Conservation (phyloP, 1,140 invertebrate species). For the Pinna nobilis region DNA sequence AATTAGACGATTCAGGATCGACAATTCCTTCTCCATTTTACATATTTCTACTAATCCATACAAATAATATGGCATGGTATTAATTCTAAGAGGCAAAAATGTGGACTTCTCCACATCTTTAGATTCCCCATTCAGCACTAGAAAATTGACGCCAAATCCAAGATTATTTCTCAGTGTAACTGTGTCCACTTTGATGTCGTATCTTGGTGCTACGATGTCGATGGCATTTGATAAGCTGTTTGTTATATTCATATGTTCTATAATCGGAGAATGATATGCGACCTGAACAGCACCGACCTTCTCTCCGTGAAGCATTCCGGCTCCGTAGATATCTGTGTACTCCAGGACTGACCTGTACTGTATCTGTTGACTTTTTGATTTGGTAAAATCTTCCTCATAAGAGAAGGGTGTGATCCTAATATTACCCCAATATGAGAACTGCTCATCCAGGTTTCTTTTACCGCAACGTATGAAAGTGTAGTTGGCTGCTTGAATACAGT, state of each 20-base stretch:
- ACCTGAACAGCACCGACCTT: constrained; percentile 91
- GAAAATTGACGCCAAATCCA: constrained; percentile 91
- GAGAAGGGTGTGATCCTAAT: constrained; percentile 91
- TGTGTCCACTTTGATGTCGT: constrained; percentile 69
- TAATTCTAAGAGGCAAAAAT: constrained; percentile 65
- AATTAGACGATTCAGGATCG: constrained; percentile 91
- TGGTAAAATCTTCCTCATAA: constrained; percentile 83
- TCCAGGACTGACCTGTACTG: constrained; percentile 78
- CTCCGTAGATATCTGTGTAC: constrained; percentile 92
- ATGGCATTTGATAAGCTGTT: constrained; percentile 93
- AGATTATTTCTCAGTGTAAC: constrained; percentile 86
- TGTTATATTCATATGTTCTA: constrained; percentile 88
- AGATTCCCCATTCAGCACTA: constrained; percentile 94
- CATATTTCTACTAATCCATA: constrained; percentile 98
- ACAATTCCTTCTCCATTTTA: constrained; percentile 93
- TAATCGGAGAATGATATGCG: constrained; percentile 86
- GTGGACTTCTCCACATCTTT: constrained; percentile 90
- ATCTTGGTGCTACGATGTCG: constrained; percentile 91
- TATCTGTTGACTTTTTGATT: constrained; percentile 70
- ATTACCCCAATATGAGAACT: constrained; percentile 95
- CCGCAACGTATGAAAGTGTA: constrained; percentile 97
- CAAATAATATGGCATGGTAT: constrained; percentile 94
- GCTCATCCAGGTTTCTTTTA: constrained; percentile 81
- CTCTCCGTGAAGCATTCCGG: constrained; percentile 95
- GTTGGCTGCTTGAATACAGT: constrained; percentile 79